Percentiles rank a stretch among this genome's conserved stretches.
These are phyloP conservation scores for Neodon shergylaensis DNA, from an alignment of 2,113 vertebrate genomes.

Conservation along the genomic window DNA sequence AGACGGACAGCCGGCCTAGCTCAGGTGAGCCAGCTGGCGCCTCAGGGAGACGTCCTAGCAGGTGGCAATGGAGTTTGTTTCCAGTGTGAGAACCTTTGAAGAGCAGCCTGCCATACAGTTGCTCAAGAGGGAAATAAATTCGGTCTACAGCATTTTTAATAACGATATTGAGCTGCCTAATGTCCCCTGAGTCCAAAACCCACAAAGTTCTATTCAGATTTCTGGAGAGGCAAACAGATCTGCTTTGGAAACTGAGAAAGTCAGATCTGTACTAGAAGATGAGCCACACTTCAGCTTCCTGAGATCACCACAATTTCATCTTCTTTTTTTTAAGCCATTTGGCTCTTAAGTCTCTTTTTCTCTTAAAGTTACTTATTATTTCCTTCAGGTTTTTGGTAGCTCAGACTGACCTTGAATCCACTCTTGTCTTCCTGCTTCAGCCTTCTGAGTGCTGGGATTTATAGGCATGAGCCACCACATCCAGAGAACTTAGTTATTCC, in stretches of 20 bases:
- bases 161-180: constrained; percentile 53
- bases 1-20: constrained; percentile 96
- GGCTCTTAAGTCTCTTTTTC: constrained; percentile 66
- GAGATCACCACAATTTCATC: constrained; percentile 66
- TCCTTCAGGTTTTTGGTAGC: background rate
- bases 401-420: background rate
- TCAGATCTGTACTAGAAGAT: constrained; percentile 73
- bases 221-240: constrained; percentile 47
- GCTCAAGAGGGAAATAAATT: constrained; percentile 37
- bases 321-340: constrained; percentile 67
- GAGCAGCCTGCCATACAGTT: background rate
- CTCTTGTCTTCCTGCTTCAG: background rate
- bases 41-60: background rate
- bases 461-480: background rate
- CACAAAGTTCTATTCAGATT: constrained; percentile 64
- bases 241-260: constrained; percentile 78
- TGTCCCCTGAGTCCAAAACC: constrained; percentile 67
- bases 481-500: background rate
- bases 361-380: constrained; percentile 39
- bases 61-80: constrained; percentile 28
- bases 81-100: background rate
- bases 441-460: background rate
- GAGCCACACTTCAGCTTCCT: constrained; percentile 80
- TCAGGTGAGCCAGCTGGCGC: constrained; percentile 87
- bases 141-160: constrained; percentile 40